Conservation (phyloP, 2,888 invertebrate species). For the Selenia dentaria region DNA sequence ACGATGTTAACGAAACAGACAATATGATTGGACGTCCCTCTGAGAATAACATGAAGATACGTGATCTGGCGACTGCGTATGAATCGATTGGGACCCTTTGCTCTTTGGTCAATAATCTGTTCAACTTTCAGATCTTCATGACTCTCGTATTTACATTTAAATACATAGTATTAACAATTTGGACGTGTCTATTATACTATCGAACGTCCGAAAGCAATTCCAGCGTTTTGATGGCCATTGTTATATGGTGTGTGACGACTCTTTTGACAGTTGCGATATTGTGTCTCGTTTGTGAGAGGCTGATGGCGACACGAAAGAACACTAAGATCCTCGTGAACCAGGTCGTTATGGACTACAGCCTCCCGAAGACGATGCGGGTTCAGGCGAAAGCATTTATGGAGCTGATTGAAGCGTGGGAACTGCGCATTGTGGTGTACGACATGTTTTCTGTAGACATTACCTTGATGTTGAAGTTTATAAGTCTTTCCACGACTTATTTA, state of each 20-base stretch:
- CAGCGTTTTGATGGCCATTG: not conserved
- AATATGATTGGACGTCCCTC: not conserved
- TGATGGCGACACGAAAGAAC: not conserved
- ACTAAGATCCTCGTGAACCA: not conserved
- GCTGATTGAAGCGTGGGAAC: slow-evolving; percentile 11
- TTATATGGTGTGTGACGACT: not conserved
- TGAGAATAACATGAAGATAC: not conserved
- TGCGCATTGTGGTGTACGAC: slow-evolving; percentile 7
- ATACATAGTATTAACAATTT: not conserved
- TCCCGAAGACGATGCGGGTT: not conserved
- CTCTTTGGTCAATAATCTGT: not conserved
- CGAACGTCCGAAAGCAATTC: not conserved
- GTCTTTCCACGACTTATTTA: not conserved
- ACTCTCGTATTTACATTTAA: not conserved
- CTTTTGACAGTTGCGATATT: not conserved
- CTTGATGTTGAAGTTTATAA: slow-evolving; percentile 12
- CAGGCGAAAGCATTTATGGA: slow-evolving; percentile 14
- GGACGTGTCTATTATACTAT: not conserved
- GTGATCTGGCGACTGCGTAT: not conserved
- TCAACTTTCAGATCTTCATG: not conserved
- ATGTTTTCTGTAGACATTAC: slow-evolving; percentile 13
- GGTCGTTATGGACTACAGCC: not conserved
- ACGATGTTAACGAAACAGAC: not conserved
- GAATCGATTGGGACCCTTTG: not conserved
- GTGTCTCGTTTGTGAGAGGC: not conserved